Percentiles rank a stretch among this genome's conserved stretches.
Conservation (phyloP, 2,113 vertebrate species). For the Podarcis cretensis region DNA sequence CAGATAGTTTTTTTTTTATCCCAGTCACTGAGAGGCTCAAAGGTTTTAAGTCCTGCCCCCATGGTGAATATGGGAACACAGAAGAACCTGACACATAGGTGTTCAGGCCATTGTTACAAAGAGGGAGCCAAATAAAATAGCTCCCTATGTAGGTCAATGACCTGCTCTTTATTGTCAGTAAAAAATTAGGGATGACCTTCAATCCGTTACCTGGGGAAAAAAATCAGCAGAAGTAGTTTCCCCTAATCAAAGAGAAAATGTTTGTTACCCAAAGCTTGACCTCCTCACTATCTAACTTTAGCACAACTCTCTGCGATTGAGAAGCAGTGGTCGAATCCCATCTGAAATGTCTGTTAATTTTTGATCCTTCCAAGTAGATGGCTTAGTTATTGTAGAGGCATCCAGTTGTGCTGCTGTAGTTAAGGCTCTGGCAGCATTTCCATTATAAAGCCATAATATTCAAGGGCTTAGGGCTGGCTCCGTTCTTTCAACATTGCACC, state of each 20-base stretch:
- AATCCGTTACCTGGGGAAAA: constrained; percentile 70
- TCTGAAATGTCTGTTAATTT: constrained; percentile 76
- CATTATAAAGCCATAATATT: constrained; percentile 46
- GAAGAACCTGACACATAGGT: constrained; percentile 72
- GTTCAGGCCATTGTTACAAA: constrained; percentile 77
- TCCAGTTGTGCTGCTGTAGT: constrained; percentile 42
- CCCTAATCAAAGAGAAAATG: constrained; percentile 76
- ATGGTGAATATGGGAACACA: constrained; percentile 74
- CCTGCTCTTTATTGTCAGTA: constrained; percentile 75
- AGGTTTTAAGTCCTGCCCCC: constrained; percentile 80
- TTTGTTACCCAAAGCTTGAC: constrained; percentile 75
- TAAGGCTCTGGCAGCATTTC: constrained; percentile 56
- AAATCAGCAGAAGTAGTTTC: constrained; percentile 66
- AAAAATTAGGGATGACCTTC: constrained; percentile 83
- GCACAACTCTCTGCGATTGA: constrained; percentile 71
- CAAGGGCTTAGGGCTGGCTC: constrained; percentile 43
- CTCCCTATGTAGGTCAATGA: constrained; percentile 81
- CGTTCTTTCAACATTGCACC: constrained; percentile 4
- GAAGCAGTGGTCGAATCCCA: constrained; percentile 67
- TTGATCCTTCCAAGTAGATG: constrained; percentile 71
- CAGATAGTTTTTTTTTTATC: constrained; percentile 80
- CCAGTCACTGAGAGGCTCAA: constrained; percentile 79
- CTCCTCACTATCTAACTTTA: constrained; percentile 73
- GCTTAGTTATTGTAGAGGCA: constrained; percentile 62
- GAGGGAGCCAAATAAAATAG: constrained; percentile 76